These are phyloP conservation scores for Ianthella basta DNA, from an alignment of 37 sponge, comb jelly and placozoan species.

Conservation along the genomic window DNA sequence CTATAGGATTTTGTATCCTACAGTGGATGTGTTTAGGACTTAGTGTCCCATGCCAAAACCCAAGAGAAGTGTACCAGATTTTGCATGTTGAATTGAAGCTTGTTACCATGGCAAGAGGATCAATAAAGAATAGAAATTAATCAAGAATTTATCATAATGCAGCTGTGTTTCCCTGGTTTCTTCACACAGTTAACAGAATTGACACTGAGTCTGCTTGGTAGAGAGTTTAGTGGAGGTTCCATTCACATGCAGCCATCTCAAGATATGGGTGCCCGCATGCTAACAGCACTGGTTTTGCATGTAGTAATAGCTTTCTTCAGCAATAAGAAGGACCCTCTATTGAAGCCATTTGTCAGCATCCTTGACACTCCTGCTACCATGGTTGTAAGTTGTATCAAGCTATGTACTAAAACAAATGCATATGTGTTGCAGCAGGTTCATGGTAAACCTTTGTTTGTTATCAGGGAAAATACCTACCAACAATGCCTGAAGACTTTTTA, in stretches of 20 bases:
- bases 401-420: neutral
- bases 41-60: no score
- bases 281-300: neutral
- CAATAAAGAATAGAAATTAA: no score
- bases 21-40: no score
- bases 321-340: neutral
- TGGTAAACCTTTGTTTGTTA: neutral
- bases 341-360: conserved; percentile 13
- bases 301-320: neutral
- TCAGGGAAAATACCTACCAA: conserved; percentile 25
- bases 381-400: neutral
- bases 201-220: neutral
- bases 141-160: no score
- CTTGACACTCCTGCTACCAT: neutral
- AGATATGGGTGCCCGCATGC: neutral
- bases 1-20: no score
- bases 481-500: conserved; percentile 26
- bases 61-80: no score
- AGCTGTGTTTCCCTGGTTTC: neutral
- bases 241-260: neutral
- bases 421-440: neutral
- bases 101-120: no score
- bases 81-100: no score
- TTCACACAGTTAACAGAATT: neutral
- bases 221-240: neutral